Base-by-base conservation (phyloP, 2,113 vertebrate genomes). In the Scatophagus argus region DNA sequence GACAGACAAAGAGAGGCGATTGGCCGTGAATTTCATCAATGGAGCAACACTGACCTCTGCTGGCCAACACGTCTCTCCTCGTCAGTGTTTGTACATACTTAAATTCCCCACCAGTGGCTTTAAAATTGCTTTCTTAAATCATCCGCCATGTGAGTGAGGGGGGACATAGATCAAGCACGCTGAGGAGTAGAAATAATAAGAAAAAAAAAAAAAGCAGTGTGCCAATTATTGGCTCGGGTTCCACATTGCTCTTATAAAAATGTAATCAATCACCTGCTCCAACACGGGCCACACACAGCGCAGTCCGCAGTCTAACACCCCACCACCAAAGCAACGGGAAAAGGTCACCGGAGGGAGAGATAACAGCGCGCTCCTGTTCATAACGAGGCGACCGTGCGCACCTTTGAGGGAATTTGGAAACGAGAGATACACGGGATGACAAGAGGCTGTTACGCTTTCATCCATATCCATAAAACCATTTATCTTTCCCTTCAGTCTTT, bases 41-140 rank as follows among this genome's bases (percentile, higher is more conserved):
- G 89, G 95, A 93, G 74, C 95, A 96, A 97, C 92, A 95, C 95
- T 97, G 97, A 95, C 94, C 97, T 95, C 97, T 97, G 94, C 96
- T 94, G 97, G 95, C 81, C 2, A 74, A 71, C 36, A 16, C 56
- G 7, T 3, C 49, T 51, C 29, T 23, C 19, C 39, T 32, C n/a
- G 46, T 56, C 52, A 1, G 10, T 12, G 34, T 44, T 51, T 34
- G 39, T 61, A 2, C 14, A 16, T 32, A 14, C 66, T 29, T n/a
- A 8, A 70, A 69, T 46, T 56, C 80, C 31, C 46, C 38, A 43
- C 39, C 58, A 77, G 77, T 64, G 72, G 52, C 80, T 89, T 89
- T 62, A 76, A 91, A 86, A 90, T 81, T 87, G 88, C 90, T 87
- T 88, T 86, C 76, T 88, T 88, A 90, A 91, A 89, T 93, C 87